Conservation (phyloP, 2,888 invertebrate species). For the Drosophila falleni region DNA sequence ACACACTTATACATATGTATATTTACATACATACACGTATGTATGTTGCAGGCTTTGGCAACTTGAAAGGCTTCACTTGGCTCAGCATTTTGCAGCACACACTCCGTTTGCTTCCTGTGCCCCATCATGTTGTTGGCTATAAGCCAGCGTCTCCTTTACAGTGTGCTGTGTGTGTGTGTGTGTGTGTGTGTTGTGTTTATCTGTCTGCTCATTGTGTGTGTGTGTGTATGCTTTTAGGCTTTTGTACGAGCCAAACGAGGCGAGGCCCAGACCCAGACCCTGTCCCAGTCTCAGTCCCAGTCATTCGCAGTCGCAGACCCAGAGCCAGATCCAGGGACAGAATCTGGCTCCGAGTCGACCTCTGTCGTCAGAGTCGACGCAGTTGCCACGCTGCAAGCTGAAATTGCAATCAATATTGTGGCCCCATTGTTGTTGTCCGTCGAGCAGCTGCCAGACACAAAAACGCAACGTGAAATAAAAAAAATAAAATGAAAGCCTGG, state of each 20-base stretch:
- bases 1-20: slow-evolving; percentile 14
- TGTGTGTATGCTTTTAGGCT: slow-evolving; percentile 74
- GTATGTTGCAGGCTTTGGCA: slow-evolving; percentile 70
- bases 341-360: slow-evolving; percentile 35
- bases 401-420: slow-evolving; percentile 82
- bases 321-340: slow-evolving; percentile 33
- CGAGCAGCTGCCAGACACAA: slow-evolving; percentile 79
- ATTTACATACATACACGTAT: slow-evolving; percentile 13
- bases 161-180: slow-evolving; percentile 28
- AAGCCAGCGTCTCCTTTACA: slow-evolving; percentile 43
- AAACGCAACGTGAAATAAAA: slow-evolving; percentile 53
- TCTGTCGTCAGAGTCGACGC: slow-evolving; percentile 32
- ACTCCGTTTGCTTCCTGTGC: slow-evolving; percentile 27
- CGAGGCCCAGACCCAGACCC: slow-evolving; percentile 50
- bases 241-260: slow-evolving; percentile 77
- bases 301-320: slow-evolving; percentile 15
- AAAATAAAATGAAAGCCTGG: slow-evolving; percentile 42
- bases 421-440: slow-evolving; percentile 48
- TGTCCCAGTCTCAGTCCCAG: slow-evolving; percentile 10
- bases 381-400: slow-evolving; percentile 61
- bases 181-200: slow-evolving; percentile 59
- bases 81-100: slow-evolving; percentile 61
- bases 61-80: slow-evolving; percentile 79
- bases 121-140: slow-evolving; percentile 36
- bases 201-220: slow-evolving; percentile 43